Percentiles rank a stretch among this genome's conserved stretches.
phyloP scores from a whole-genome alignment of 2,888 invertebrate genomes.

The Ichneumoninae sp. region DNA sequence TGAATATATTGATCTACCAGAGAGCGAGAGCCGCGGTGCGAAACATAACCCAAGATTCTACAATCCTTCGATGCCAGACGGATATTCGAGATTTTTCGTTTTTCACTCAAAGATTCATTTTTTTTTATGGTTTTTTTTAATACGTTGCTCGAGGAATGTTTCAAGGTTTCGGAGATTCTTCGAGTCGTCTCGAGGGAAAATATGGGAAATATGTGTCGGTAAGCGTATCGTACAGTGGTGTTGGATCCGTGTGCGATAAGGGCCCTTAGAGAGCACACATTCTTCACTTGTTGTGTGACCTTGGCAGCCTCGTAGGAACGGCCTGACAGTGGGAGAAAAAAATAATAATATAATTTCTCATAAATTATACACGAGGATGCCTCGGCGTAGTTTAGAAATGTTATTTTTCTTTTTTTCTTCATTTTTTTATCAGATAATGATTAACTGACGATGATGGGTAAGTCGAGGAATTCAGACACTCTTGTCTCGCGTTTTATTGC shows the following conservation, averaged over 20 bases:
- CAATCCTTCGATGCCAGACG: not conserved
- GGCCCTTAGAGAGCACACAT: conserved; percentile 20
- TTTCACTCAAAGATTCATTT: not conserved
- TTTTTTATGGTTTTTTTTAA: not conserved
- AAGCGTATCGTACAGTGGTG: conserved; percentile 1
- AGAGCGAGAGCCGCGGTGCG: not conserved
- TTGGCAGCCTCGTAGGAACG: conserved; percentile 12
- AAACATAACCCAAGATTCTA: conserved; percentile 18
- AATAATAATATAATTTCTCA: not conserved
- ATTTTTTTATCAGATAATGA: conserved; percentile 23
- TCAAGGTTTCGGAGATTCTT: not conserved
- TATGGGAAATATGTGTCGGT: not conserved
- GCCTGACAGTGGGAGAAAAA: not conserved
- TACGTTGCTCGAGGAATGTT: not conserved
- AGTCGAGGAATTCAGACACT: conserved; percentile 33
- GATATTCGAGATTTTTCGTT: not conserved
- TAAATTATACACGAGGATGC: conserved; percentile 7
- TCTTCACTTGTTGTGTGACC: conserved; percentile 16
- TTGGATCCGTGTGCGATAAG: conserved; percentile 11
- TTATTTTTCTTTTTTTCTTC: not conserved
- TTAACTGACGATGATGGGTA: conserved; percentile 2
- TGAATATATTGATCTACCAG: conserved; percentile 44
- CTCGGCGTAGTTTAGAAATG: not conserved
- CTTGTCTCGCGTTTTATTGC: conserved; percentile 1
- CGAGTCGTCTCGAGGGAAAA: not conserved